Evolutionary conservation across 2,888 invertebrate species (phyloP).

Genomic region (Boloria euphrosyne): DNA sequence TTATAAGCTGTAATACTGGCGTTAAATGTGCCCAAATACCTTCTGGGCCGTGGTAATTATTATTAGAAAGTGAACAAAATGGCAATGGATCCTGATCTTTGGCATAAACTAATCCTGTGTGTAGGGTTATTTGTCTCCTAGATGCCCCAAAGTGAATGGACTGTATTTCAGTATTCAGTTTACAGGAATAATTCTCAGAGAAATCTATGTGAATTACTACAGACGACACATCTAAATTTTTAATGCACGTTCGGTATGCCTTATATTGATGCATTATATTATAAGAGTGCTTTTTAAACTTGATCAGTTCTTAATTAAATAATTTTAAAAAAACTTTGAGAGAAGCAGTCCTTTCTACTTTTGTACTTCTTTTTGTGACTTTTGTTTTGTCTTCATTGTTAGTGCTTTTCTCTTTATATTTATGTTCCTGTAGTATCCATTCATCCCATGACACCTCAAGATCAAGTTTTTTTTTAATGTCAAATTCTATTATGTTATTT

Average conservation of each 20-base stretch:
- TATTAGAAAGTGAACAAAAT: constrained; percentile 29
- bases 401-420: neutral
- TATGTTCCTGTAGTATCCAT: neutral
- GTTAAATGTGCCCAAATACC: constrained; percentile 40
- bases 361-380: neutral
- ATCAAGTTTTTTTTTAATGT: neutral
- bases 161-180: constrained; percentile 32
- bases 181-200: constrained; percentile 31
- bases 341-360: neutral
- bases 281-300: constrained; percentile 11
- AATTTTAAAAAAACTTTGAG: neutral
- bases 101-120: constrained; percentile 36
- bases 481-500: constrained; percentile 7
- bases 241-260: neutral
- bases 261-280: constrained; percentile 12
- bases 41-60: constrained; percentile 36
- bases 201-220: constrained; percentile 13
- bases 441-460: neutral
- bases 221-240: constrained; percentile 5
- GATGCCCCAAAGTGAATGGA: constrained; percentile 41
- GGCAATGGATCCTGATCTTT: constrained; percentile 23
- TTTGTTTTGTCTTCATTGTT: neutral
- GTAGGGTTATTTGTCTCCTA: constrained; percentile 40
- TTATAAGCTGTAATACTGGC: constrained; percentile 36
- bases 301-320: neutral